Evolutionary conservation across 2,113 vertebrate genomes (phyloP).

Genomic region (Myrmophylax atrothorax): DNA sequence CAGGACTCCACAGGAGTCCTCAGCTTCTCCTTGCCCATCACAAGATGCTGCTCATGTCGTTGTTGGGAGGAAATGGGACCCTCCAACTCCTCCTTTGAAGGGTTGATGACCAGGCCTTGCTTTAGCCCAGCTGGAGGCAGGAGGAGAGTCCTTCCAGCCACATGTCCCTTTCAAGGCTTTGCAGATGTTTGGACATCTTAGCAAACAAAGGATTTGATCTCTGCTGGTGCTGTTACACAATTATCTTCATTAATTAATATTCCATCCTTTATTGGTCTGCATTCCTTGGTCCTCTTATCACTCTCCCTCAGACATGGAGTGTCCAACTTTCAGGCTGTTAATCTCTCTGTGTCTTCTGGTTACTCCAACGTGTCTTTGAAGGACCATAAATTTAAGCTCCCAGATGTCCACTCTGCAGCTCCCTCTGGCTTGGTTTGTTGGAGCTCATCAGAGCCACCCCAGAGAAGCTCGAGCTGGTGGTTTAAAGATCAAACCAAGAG

Average conservation of each 20-base stretch:
- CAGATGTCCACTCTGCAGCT: background rate
- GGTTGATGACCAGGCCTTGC: background rate
- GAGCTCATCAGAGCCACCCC: background rate
- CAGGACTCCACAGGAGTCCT: background rate
- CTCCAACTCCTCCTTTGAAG: background rate
- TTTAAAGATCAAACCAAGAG: background rate
- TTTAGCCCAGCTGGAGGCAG: background rate
- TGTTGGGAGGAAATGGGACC: background rate
- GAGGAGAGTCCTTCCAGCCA: background rate
- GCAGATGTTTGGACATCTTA: background rate
- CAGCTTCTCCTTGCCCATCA: background rate
- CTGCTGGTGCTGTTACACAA: background rate
- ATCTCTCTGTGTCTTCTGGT: background rate
- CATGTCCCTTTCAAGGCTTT: background rate
- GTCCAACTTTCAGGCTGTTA: background rate
- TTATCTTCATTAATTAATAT: background rate
- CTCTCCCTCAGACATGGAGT: background rate
- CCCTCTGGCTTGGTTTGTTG: background rate
- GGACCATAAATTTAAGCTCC: background rate
- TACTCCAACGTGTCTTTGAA: background rate
- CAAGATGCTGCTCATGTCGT: no score
- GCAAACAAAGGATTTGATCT: background rate
- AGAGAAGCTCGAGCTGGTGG: background rate
- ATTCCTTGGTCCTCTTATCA: background rate
- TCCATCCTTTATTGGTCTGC: background rate